Base-by-base conservation (phyloP, 2,113 vertebrate genomes). In the Microtus montanus region DNA sequence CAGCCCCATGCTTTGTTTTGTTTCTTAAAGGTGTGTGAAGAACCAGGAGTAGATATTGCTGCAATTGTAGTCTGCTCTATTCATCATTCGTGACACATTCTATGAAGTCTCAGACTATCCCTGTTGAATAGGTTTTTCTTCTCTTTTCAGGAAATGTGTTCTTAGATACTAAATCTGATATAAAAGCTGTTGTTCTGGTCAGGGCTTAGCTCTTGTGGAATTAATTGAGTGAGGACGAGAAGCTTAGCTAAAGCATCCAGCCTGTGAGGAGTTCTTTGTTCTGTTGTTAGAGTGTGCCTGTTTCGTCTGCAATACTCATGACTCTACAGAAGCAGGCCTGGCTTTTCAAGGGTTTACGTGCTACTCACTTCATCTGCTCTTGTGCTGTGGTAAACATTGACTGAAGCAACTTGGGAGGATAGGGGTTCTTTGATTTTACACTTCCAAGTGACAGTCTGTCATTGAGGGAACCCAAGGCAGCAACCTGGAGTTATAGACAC, bases 111-210 rank as follows among this genome's bases (percentile, higher is more conserved):
- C 35, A 70, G 58, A 64, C 35, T 84, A 30, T 75, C 14, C 52
- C 19, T 28, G n/a, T 64, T 44, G 33, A 77, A 20, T 38, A 77
- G 3, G 35, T 35, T 88, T 90, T 79, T 91, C 58, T 71, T 2
- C 64, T 90, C 9, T 22, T 41, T 92, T 94, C 26, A 74, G 84
- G 44, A 94, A 80, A 14, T 63, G 5, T 52, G 33, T 89, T 95
- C 15, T 94, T 61, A 52, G n/a, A 54, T 90, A 44, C 13, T 52
- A 64, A 52, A 78, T 89, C 6, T 89, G 73, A 22, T 26, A 70
- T 19, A 30, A 52, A 90, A 89, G 70, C 71, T 88, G n/a, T 30
- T 84, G 20, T 77, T 78, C n/a, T 85, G 74, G 20, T 47, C 26
- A 47, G 30, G 75, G 58, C 58, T 49, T 30, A 24, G 54, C 58